These are phyloP conservation scores for Microplitis manilae DNA, from an alignment of 2,888 invertebrate species.

Conservation along the genomic window DNA sequence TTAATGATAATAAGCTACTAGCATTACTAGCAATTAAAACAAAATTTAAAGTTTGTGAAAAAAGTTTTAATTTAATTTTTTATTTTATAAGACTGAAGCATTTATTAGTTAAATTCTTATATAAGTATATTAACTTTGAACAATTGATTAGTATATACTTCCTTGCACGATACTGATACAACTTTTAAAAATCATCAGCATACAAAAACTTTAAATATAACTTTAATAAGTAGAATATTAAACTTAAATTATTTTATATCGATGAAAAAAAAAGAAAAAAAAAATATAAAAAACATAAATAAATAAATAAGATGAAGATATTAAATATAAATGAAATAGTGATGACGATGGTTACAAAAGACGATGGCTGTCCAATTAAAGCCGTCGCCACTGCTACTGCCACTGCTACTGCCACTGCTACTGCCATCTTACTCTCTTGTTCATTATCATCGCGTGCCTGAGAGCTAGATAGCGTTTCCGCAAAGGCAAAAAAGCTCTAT, in stretches of 20 bases:
- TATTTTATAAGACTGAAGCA: no score
- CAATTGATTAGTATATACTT: not conserved
- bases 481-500: not conserved
- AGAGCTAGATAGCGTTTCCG: conserved; percentile 23
- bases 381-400: not conserved
- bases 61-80: no score
- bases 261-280: not conserved
- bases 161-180: not conserved
- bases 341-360: not conserved
- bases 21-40: not conserved
- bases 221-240: no score
- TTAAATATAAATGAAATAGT: conserved; percentile 15
- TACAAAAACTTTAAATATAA: no score
- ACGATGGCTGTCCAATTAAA: conserved; percentile 36
- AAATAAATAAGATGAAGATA: conserved; percentile 10
- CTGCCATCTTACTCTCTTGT: conserved; percentile 4
- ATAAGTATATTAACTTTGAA: not conserved
- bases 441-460: conserved; percentile 26
- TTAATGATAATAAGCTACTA: no score
- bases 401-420: not conserved
- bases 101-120: not conserved
- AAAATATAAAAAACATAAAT: not conserved
- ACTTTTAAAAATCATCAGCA: not conserved
- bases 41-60: not conserved
- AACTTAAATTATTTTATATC: no score